A percentile compares a stretch with the other conserved stretches of the same genome.
Evolutionary conservation across 2,113 vertebrate species (phyloP).

Genomic region (Oceanites oceanicus): DNA sequence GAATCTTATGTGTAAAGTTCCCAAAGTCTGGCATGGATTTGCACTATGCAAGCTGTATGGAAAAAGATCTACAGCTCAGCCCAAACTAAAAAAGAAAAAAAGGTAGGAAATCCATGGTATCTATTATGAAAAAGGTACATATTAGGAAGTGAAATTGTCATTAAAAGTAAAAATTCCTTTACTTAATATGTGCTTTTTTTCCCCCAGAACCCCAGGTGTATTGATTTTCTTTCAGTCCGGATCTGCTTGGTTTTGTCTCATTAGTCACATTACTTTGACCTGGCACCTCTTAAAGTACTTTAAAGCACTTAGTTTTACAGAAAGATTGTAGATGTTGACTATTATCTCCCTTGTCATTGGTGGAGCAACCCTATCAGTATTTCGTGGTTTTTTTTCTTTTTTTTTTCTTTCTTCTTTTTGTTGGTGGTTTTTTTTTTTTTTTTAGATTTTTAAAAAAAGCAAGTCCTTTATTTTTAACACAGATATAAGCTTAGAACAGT

Average conservation of each 20-base stretch:
- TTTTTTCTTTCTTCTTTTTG: background rate
- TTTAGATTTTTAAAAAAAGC: background rate
- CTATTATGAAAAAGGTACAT: background rate
- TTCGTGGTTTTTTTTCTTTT: background rate
- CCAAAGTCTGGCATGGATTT: background rate
- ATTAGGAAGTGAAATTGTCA: background rate
- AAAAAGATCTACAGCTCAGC: background rate
- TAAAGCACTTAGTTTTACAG: background rate
- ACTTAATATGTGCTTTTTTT: background rate
- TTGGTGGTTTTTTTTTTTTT: background rate
- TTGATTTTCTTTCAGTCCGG: constrained; percentile 34
- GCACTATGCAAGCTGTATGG: background rate
- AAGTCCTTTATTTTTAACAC: background rate
- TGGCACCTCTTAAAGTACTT: background rate
- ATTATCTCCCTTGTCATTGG: background rate
- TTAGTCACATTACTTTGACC: constrained; percentile 20
- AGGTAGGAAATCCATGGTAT: background rate
- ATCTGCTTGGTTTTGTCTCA: constrained; percentile 21
- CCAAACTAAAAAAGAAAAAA: background rate
- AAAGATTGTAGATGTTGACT: background rate
- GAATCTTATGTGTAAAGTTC: background rate
- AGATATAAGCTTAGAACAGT: background rate
- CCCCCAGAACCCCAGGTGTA: background rate
- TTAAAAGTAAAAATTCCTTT: background rate
- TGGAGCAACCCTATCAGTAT: background rate